These are phyloP conservation scores for Rhinophrynus dorsalis DNA, from an alignment of 2,797 vertebrate genomes.

Conservation along the genomic window DNA sequence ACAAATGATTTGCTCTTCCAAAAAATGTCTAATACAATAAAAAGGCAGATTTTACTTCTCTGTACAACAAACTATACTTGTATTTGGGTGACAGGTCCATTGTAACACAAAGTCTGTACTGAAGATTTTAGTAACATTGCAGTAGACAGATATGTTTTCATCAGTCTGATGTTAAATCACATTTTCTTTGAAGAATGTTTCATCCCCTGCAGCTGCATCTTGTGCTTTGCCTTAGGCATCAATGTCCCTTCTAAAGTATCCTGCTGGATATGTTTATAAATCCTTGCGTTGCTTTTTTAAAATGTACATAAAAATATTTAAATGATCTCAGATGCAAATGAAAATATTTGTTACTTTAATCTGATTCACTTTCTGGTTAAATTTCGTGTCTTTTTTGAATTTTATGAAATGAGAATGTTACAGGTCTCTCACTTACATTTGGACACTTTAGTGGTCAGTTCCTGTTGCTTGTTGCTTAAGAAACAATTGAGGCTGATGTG, in stretches of 20 bases:
- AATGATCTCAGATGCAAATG: too few species aligned
- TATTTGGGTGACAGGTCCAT: too few species aligned
- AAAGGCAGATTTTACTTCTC: too few species aligned
- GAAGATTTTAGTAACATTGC: background rate
- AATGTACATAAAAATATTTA: background rate
- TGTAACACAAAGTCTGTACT: background rate
- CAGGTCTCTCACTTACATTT: too few species aligned
- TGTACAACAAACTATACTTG: too few species aligned
- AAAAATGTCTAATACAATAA: too few species aligned
- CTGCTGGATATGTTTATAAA: conserved; percentile 9
- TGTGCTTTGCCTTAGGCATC: conserved; percentile 20
- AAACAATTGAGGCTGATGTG: too few species aligned
- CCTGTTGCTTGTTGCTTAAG: too few species aligned
- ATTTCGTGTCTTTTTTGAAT: background rate
- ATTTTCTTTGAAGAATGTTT: conserved; percentile 11
- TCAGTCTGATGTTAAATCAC: conserved; percentile 1
- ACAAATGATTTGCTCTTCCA: too few species aligned
- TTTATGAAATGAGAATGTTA: background rate
- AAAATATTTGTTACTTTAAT: background rate
- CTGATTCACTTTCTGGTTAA: background rate
- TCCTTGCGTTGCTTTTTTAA: background rate
- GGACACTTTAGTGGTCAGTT: too few species aligned
- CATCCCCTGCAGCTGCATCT: conserved; percentile 19
- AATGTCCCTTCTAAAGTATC: conserved; percentile 10
- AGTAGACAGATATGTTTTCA: background rate